Percentiles rank a stretch among this genome's conserved stretches.
These are phyloP conservation scores for Epinephelus malabaricus DNA, from an alignment of 2,797 vertebrate species.

Conservation along the genomic window DNA sequence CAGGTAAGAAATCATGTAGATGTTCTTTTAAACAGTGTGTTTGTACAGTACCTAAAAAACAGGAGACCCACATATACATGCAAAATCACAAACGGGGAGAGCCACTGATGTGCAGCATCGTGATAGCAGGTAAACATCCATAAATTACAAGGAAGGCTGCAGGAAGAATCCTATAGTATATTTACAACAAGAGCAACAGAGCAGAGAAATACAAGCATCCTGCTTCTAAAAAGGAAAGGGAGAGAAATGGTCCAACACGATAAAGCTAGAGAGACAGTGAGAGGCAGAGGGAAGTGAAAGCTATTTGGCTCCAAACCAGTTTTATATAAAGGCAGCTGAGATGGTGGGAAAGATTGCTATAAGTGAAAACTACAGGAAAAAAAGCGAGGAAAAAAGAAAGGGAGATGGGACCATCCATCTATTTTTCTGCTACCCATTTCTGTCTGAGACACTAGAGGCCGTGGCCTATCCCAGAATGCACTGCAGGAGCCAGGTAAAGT, in stretches of 20 bases:
- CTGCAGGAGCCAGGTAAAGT: not conserved
- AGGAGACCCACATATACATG: conserved; percentile 8
- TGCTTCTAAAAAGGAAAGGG: conserved; percentile 37
- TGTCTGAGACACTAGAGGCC: not conserved
- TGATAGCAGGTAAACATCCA: conserved; percentile 75
- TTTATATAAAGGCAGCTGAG: conserved; percentile 57
- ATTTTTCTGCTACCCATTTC: conserved; percentile 41
- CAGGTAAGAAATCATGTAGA: conserved; percentile 7
- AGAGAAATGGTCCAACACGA: conserved; percentile 40
- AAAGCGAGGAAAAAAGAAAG: conserved; percentile 16
- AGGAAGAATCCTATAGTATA: conserved; percentile 73
- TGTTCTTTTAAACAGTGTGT: not conserved
- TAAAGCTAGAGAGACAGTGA: conserved; percentile 50
- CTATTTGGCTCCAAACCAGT: conserved; percentile 60
- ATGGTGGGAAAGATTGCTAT: conserved; percentile 54
- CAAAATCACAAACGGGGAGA: conserved; percentile 23
- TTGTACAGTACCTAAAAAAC: not conserved
- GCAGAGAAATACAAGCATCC: conserved; percentile 58
- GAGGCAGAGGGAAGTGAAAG: conserved; percentile 52
- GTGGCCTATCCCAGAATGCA: conserved; percentile 13
- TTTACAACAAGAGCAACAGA: conserved; percentile 71
- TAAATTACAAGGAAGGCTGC: conserved; percentile 69
- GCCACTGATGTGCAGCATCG: conserved; percentile 39
- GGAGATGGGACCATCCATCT: conserved; percentile 29
- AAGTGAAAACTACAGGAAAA: conserved; percentile 46